Percentiles rank a stretch among this genome's conserved stretches.
Conservation (phyloP, 2,888 invertebrate species). For the Heterodera filipjevi region DNA sequence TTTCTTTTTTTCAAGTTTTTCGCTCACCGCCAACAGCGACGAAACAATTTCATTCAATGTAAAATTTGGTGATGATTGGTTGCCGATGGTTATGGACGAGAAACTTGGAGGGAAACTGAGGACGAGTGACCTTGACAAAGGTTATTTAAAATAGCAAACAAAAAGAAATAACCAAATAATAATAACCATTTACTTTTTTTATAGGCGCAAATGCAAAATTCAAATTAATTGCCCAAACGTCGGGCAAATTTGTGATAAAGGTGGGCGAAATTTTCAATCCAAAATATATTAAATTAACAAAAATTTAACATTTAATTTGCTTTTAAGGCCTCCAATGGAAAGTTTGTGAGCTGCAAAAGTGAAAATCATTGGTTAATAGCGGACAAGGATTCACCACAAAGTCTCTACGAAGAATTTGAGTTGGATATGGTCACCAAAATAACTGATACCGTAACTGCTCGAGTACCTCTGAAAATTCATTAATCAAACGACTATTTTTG, state of each 20-base stretch:
- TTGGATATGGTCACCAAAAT: constrained; percentile 7
- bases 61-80: background rate
- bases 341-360: background rate
- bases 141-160: background rate
- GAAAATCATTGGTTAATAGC: background rate
- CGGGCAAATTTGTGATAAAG: background rate
- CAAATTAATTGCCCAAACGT: background rate
- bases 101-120: constrained; percentile 3
- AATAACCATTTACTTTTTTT: background rate
- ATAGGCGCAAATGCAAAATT: background rate
- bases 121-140: background rate
- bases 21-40: constrained; percentile 3
- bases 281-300: background rate
- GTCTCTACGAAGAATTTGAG: background rate
- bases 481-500: constrained; percentile 21
- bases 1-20: background rate
- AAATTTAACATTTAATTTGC: background rate
- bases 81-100: background rate
- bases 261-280: background rate
- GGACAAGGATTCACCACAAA: background rate
- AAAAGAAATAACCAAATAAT: background rate
- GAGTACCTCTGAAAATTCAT: constrained; percentile 38
- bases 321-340: background rate
- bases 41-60: constrained; percentile 1
- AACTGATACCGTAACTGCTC: background rate